Percentiles rank a stretch among this genome's conserved stretches.
phyloP scores from a whole-genome alignment of 2,888 invertebrate genomes.

The Dinocampus coccinellae region DNA sequence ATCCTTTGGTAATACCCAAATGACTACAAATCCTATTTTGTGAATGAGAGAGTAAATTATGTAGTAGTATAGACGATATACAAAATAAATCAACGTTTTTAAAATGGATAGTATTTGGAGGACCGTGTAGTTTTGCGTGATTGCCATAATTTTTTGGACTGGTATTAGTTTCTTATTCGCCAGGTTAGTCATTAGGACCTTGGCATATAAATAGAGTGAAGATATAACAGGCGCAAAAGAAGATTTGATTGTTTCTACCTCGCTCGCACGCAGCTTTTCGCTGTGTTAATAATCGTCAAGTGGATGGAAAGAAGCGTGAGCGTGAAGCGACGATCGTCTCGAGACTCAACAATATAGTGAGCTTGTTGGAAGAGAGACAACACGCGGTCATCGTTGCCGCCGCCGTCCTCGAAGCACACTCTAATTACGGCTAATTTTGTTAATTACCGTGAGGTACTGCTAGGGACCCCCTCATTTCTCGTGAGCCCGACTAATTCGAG shows the following conservation, averaged over 20 bases:
- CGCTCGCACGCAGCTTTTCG: not conserved
- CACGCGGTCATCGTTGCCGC: constrained; percentile 14
- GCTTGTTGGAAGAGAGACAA: constrained; percentile 28
- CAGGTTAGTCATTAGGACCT: constrained; percentile 57
- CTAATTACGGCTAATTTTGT: constrained; percentile 68
- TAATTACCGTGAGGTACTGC: constrained; percentile 61
- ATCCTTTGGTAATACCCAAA: not conserved
- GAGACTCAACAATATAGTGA: not conserved
- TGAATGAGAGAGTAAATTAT: not conserved
- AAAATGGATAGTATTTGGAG: not conserved
- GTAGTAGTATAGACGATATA: not conserved
- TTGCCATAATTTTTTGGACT: constrained; percentile 44
- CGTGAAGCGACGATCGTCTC: not conserved
- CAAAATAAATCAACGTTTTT: not conserved
- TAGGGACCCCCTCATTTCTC: constrained; percentile 55
- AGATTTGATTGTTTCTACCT: constrained; percentile 3
- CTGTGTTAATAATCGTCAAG: not conserved
- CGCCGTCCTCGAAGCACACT: constrained; percentile 51
- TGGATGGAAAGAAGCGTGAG: not conserved
- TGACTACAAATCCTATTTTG: not conserved
- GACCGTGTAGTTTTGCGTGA: constrained; percentile 7
- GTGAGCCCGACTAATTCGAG: constrained; percentile 63
- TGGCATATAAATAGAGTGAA: constrained; percentile 41
- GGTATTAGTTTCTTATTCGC: constrained; percentile 37
- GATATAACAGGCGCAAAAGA: constrained; percentile 46